These are phyloP conservation scores for Bubo blakistoni DNA, from an alignment of 2,113 vertebrate genomes.

Conservation along the genomic window DNA sequence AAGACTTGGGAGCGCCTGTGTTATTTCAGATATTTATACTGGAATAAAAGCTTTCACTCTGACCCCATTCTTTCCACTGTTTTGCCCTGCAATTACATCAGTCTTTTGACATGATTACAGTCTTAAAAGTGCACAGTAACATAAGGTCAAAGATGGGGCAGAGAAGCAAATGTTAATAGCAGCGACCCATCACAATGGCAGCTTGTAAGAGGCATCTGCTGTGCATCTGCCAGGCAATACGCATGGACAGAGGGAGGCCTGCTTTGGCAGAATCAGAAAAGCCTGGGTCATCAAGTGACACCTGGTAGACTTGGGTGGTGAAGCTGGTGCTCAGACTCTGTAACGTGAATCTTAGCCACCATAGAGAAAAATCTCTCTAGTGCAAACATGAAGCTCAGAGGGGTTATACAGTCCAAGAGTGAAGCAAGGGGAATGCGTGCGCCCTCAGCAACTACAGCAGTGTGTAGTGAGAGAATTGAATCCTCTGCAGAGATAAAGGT, in stretches of 20 bases:
- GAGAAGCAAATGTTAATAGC: not conserved
- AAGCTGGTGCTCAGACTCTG: not conserved
- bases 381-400: not conserved
- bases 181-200: not conserved
- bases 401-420: not conserved
- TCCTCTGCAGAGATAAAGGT: not conserved
- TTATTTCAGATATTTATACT: constrained; percentile 42
- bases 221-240: not conserved
- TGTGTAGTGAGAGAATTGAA: not conserved
- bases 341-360: not conserved
- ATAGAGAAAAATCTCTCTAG: not conserved
- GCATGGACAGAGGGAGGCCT: not conserved
- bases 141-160: not conserved
- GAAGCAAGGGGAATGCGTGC: not conserved
- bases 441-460: not conserved
- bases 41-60: constrained; percentile 2
- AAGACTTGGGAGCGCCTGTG: not conserved
- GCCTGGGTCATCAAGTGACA: not conserved
- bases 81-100: not conserved
- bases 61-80: not conserved
- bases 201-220: not conserved
- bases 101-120: not conserved
- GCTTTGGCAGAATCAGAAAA: not conserved
- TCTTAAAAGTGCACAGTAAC: not conserved
- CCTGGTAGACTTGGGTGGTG: not conserved